Conservation (phyloP, 2,113 vertebrate species). For the Channa maculata region DNA sequence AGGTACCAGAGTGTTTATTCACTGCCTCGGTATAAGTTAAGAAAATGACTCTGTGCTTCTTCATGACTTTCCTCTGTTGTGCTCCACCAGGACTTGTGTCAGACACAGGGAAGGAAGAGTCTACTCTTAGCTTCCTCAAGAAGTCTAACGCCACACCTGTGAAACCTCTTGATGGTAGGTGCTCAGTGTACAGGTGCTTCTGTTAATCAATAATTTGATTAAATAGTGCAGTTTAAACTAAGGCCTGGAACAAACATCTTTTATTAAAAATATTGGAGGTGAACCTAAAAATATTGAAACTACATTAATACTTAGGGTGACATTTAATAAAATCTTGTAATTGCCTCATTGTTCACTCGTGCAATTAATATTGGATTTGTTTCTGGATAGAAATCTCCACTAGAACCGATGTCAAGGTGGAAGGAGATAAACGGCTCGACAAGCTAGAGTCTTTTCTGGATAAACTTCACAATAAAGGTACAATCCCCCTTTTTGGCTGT, state of each 20-base stretch:
- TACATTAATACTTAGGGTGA: background rate
- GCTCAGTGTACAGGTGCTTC: background rate
- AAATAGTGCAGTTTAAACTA: too few species aligned
- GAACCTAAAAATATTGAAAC: background rate
- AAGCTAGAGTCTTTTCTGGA: conserved; percentile 87
- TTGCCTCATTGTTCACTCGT: background rate
- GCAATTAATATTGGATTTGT: background rate
- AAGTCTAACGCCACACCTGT: conserved; percentile 77
- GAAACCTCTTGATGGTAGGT: conserved; percentile 82
- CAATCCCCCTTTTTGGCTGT: background rate
- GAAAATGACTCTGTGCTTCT: too few species aligned
- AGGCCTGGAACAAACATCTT: too few species aligned
- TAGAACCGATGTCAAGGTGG: conserved; percentile 74
- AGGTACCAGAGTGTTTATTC: conserved; percentile 50
- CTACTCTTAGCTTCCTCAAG: conserved; percentile 68
- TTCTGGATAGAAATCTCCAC: conserved; percentile 80
- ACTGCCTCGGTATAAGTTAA: too few species aligned
- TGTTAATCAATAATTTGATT: background rate
- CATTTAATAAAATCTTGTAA: background rate
- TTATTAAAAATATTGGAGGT: too few species aligned
- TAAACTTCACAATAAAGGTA: conserved; percentile 85
- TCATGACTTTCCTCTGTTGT: background rate
- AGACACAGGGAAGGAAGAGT: conserved; percentile 72
- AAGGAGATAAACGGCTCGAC: conserved; percentile 86
- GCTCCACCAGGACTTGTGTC: conserved; percentile 78